Evolutionary conservation across 2,797 vertebrate genomes (phyloP).

Genomic region (Eulemur coronatus): DNA sequence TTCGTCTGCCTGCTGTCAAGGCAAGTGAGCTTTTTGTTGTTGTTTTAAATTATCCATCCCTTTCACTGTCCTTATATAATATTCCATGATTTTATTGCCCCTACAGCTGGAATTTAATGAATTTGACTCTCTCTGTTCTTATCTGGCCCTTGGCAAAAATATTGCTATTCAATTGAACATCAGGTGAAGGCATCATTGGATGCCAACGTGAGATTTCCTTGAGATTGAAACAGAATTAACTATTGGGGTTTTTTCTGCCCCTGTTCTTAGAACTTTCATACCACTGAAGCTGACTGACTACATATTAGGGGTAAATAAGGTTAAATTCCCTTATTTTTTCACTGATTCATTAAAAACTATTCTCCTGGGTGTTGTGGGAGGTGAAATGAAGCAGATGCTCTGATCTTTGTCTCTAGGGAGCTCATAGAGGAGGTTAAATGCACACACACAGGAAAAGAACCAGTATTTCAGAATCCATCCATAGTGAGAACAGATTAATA

Average conservation of each 20-base stretch:
- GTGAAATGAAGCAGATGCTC: background rate
- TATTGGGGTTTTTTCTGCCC: background rate
- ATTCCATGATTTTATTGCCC: background rate
- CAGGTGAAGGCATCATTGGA: background rate
- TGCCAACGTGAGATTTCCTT: background rate
- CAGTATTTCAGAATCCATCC: background rate
- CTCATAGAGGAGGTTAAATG: background rate
- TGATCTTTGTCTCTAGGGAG: background rate
- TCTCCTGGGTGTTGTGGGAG: fast-evolving
- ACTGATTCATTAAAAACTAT: background rate
- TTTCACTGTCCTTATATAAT: background rate
- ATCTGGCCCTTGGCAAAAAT: background rate
- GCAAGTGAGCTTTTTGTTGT: constrained; percentile 24
- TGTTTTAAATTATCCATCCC: constrained; percentile 41
- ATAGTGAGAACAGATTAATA: background rate
- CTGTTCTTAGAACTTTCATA: background rate
- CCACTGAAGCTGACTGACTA: background rate
- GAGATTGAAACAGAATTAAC: background rate
- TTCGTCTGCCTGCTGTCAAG: constrained; percentile 10
- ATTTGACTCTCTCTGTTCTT: background rate
- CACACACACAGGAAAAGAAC: background rate
- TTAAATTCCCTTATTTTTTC: background rate
- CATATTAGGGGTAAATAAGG: background rate
- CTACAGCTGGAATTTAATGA: background rate
- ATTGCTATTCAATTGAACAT: background rate